Conservation (phyloP, 2,888 invertebrate genomes). For the Eristalis tenax region DNA sequence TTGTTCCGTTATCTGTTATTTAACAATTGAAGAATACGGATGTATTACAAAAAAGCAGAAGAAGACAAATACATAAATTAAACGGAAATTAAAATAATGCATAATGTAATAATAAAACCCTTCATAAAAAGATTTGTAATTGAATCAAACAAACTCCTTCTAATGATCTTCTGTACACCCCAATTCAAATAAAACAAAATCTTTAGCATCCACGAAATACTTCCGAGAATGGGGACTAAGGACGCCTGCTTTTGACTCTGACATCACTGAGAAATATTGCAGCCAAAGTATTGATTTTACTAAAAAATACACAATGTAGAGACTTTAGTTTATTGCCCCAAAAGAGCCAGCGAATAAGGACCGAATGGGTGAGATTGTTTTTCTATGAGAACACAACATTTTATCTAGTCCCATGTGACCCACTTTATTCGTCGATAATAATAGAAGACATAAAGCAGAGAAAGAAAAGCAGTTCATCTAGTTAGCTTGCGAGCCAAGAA, state of each 20-base stretch:
- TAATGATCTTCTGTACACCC: too few species aligned
- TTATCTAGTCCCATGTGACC: conserved; percentile 20
- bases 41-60: too few species aligned
- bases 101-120: too few species aligned
- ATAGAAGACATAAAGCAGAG: neutral
- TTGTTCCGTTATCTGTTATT: too few species aligned
- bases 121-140: too few species aligned
- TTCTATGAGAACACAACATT: conserved; percentile 9
- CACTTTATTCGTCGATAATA: conserved; percentile 32
- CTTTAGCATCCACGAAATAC: too few species aligned
- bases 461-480: conserved; percentile 19
- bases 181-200: too few species aligned
- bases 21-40: too few species aligned
- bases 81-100: too few species aligned
- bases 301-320: conserved; percentile 11
- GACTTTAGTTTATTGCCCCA: conserved; percentile 23
- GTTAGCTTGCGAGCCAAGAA: conserved; percentile 40
- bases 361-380: neutral
- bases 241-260: neutral
- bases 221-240: too few species aligned
- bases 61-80: too few species aligned
- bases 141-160: too few species aligned
- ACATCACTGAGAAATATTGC: conserved; percentile 45
- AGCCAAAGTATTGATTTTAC: conserved; percentile 51
- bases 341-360: conserved; percentile 15